phyloP scores from a whole-genome alignment of 2,888 invertebrate species.

The Tenthredo notha region DNA sequence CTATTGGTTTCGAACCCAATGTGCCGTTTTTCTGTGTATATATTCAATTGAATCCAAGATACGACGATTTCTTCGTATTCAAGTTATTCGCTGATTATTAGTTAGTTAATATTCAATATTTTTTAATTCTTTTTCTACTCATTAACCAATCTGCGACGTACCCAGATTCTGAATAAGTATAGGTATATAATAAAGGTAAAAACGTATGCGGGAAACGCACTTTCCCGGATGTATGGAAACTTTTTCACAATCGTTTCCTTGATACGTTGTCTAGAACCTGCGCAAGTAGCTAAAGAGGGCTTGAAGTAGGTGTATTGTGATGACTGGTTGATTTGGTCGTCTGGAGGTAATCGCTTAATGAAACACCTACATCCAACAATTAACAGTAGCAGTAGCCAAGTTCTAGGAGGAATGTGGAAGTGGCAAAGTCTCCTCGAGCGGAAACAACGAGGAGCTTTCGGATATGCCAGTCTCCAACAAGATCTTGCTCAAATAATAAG shows the following conservation, averaged over 20 bases:
- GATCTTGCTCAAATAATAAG: constrained; percentile 74
- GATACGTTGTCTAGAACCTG: neutral
- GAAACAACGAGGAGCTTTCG: constrained; percentile 57
- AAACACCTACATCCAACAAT: constrained; percentile 46
- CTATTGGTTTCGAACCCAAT: neutral
- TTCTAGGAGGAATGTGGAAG: constrained; percentile 57
- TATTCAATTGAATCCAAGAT: neutral
- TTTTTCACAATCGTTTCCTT: constrained; percentile 49
- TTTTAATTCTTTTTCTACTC: neutral
- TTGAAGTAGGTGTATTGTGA: constrained; percentile 22
- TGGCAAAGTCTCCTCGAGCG: constrained; percentile 58
- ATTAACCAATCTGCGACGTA: constrained; percentile 12
- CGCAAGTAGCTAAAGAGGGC: neutral
- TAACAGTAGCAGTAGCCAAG: neutral
- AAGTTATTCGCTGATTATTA: neutral
- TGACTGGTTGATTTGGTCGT: constrained; percentile 42
- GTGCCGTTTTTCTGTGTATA: neutral
- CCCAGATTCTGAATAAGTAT: neutral
- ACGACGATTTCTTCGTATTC: neutral
- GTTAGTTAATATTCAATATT: neutral
- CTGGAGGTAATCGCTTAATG: constrained; percentile 33
- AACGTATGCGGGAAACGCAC: constrained; percentile 39
- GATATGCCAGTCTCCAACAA: constrained; percentile 67
- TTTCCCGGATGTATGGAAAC: constrained; percentile 50
- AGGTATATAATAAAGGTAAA: constrained; percentile 3